These are phyloP conservation scores for Theretra japonica DNA, from an alignment of 2,888 invertebrate genomes.

Conservation along the genomic window DNA sequence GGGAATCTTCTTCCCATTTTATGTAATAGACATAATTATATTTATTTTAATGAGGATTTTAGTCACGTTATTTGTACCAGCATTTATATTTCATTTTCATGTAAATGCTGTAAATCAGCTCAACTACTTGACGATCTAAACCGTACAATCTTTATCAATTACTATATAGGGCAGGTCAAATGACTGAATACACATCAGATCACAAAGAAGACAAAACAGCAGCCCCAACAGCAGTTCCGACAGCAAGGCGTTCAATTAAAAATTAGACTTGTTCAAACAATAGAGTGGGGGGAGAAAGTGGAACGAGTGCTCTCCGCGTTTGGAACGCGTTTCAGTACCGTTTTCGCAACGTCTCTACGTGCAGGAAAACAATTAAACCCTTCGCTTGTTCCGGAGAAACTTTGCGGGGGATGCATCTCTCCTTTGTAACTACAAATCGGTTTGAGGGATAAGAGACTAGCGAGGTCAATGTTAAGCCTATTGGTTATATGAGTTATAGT, in stretches of 20 bases:
- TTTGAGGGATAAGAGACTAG: conserved; percentile 43
- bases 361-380: conserved; percentile 81
- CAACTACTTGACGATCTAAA: too few relatives aligned
- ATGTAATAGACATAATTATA: not conserved
- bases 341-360: conserved; percentile 67
- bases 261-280: conserved; percentile 72
- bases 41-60: too few relatives aligned
- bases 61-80: too few relatives aligned
- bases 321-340: conserved; percentile 62
- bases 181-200: not conserved
- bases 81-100: too few relatives aligned
- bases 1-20: not conserved
- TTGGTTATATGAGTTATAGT: not conserved
- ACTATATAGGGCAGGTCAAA: too few relatives aligned
- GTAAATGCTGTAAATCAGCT: too few relatives aligned
- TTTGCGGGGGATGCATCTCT: conserved; percentile 71
- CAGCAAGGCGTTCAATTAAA: conserved; percentile 64
- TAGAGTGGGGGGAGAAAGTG: conserved; percentile 58
- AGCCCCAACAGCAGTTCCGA: conserved; percentile 16
- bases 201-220: not conserved
- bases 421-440: conserved; percentile 64
- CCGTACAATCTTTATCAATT: too few relatives aligned
- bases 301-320: conserved; percentile 56
- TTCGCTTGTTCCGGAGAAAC: conserved; percentile 72
- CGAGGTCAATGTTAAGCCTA: conserved; percentile 35